Evolutionary conservation across 1,140 invertebrate genomes (phyloP), one percentile per base, ranked within the genome.

Genomic region (Coenobita brevimanus): DNA sequence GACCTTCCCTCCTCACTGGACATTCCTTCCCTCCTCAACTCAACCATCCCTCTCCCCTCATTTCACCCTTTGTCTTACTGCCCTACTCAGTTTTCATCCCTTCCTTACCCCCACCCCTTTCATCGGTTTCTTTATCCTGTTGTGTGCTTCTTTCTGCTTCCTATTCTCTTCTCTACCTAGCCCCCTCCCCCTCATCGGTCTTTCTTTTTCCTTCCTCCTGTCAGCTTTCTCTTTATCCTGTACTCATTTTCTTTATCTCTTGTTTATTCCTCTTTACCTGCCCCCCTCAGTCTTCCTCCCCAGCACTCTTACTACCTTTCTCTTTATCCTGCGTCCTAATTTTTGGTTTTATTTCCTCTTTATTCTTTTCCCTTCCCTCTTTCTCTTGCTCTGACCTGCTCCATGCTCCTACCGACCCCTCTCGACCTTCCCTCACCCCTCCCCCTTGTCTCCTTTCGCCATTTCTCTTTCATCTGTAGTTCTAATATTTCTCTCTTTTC

Each of bases 81-180:
- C n/a, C n/a, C n/a, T n/a, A n/a, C n/a, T n/a, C n/a, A n/a, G n/a
- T n/a, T n/a, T n/a, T n/a, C n/a, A n/a, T n/a, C n/a, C n/a, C n/a
- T n/a, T n/a, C n/a, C n/a, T n/a, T n/a, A n/a, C n/a, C n/a, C n/a
- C n/a, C n/a, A n/a, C n/a, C n/a, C n/a, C n/a, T n/a, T n/a, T n/a
- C n/a, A n/a, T n/a, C n/a, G n/a, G n/a, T n/a, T n/a, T n/a, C n/a
- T n/a, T n/a, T n/a, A n/a, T n/a, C n/a, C n/a, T n/a, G n/a, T n/a
- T n/a, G n/a, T n/a, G n/a, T n/a, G n/a, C n/a, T n/a, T n/a, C 67
- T 71, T n/a, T 38, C 67, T 38, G 67, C 67, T 38, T 30, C 67
- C 15, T 38, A 71, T 71, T 71, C 67, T 46, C 75, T 71, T 41
- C 41, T 30, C 38, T 50, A 38, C 46, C 2, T 46, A 41, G 30